Percentiles rank a stretch among this genome's conserved stretches.
Conservation (phyloP, 30 jellyfish, hydroid and myxozoan genomes). For the Aurelia sp. region DNA sequence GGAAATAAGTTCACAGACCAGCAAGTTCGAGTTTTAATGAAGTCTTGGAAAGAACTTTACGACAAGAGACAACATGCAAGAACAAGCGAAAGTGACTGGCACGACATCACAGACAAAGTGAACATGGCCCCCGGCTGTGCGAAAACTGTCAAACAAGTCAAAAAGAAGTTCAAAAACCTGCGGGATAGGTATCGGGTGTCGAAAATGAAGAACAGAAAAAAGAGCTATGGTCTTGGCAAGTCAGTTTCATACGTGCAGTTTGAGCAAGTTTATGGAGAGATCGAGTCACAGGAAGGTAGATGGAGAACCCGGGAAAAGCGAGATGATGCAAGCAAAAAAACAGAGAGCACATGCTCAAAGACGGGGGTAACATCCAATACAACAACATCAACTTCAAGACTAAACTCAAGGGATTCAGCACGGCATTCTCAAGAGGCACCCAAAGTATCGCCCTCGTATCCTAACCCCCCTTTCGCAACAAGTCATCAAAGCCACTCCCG, state of each 20-base stretch:
- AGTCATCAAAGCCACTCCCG: not conserved
- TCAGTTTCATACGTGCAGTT: constrained; percentile 35
- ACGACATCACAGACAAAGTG: constrained; percentile 58
- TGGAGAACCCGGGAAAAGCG: constrained; percentile 3
- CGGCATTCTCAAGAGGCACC: constrained; percentile 10
- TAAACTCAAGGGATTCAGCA: not conserved
- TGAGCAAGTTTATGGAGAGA: constrained; percentile 64
- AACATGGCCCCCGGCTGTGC: constrained; percentile 78
- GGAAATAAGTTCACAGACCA: constrained; percentile 71
- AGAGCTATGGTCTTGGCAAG: constrained; percentile 30
- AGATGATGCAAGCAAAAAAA: not conserved
- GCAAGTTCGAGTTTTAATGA: constrained; percentile 52
- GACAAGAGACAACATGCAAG: constrained; percentile 42
- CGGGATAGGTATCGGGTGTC: constrained; percentile 67
- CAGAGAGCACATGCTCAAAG: not conserved
- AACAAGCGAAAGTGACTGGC: constrained; percentile 69
- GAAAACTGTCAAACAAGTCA: constrained; percentile 71
- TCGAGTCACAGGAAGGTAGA: constrained; percentile 12
- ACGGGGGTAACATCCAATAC: constrained; percentile 17
- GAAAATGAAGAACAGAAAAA: constrained; percentile 42
- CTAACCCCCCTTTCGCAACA: not conserved
- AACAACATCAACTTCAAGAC: not conserved
- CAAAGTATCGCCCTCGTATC: not conserved
- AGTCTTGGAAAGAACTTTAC: constrained; percentile 62
- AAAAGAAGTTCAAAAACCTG: constrained; percentile 62